Conservation (phyloP, 2,888 invertebrate species). For the Drosophila mimica region DNA sequence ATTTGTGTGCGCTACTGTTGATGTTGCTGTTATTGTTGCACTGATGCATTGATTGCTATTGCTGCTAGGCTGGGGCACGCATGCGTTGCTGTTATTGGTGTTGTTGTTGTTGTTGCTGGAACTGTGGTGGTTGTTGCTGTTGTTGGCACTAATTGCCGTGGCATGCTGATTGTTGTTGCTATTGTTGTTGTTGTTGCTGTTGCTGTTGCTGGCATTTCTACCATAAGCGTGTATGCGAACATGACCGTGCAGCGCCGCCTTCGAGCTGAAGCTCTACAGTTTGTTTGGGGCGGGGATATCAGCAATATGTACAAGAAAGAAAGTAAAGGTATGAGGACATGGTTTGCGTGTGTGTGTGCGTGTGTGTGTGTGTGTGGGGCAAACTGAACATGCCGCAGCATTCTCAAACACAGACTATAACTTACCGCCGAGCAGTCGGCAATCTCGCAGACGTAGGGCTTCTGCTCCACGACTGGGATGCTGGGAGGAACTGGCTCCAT, state of each 20-base stretch:
- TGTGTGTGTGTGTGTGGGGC: neutral
- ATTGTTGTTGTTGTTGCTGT: slow-evolving; percentile 50
- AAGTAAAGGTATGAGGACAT: slow-evolving; percentile 16
- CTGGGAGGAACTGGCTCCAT: slow-evolving; percentile 85
- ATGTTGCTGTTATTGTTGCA: slow-evolving; percentile 40
- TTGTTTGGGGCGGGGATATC: slow-evolving; percentile 32
- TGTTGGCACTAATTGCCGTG: slow-evolving; percentile 43
- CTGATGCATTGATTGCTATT: slow-evolving; percentile 66
- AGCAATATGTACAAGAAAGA: slow-evolving; percentile 60
- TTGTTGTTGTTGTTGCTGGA: slow-evolving; percentile 39
- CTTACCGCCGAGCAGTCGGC: slow-evolving; percentile 87
- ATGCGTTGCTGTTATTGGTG: slow-evolving; percentile 55
- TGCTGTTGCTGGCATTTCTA: slow-evolving; percentile 77
- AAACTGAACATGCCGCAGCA: slow-evolving; percentile 19
- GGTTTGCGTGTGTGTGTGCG: neutral
- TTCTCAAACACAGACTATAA: slow-evolving; percentile 18
- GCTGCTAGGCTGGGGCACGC: slow-evolving; percentile 34
- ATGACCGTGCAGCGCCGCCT: slow-evolving; percentile 89
- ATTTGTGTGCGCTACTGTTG: slow-evolving; percentile 34
- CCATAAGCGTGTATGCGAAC: slow-evolving; percentile 88
- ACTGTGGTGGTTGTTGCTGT: slow-evolving; percentile 47
- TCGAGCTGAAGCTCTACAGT: slow-evolving; percentile 88
- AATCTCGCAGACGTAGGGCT: slow-evolving; percentile 87
- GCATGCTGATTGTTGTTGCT: slow-evolving; percentile 52
- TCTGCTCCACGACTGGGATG: slow-evolving; percentile 74